A percentile compares a stretch with the other conserved stretches of the same genome.
Conservation (phyloP, 2,888 invertebrate species). For the Clitarchus hookeri region DNA sequence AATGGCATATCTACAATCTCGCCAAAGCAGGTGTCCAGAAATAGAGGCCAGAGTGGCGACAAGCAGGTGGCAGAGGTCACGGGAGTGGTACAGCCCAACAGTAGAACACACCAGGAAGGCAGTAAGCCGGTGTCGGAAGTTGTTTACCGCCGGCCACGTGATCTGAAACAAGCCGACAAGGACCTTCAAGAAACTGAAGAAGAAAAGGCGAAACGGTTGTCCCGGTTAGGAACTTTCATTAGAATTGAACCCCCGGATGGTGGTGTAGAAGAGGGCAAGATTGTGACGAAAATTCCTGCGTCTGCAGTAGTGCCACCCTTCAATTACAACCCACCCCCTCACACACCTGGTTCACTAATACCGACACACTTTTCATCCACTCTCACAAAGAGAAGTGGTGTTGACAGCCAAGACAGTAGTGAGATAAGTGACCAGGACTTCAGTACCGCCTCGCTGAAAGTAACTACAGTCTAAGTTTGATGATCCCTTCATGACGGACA, state of each 20-base stretch:
- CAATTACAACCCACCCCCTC: constrained; percentile 54
- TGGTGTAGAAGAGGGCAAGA: constrained; percentile 40
- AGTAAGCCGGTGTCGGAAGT: constrained; percentile 24
- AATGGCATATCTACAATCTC: constrained; percentile 30
- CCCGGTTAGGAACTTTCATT: constrained; percentile 59
- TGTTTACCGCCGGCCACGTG: constrained; percentile 29
- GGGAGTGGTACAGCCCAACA: constrained; percentile 26
- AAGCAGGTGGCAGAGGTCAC: constrained; percentile 27
- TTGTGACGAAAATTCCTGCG: constrained; percentile 45
- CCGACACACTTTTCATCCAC: constrained; percentile 35
- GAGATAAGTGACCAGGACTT: constrained; percentile 28
- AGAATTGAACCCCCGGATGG: constrained; percentile 52
- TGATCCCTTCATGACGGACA: background rate
- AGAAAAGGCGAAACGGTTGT: constrained; percentile 52
- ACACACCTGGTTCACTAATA: constrained; percentile 31
- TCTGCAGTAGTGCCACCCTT: constrained; percentile 58
- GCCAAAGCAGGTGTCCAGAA: constrained; percentile 6
- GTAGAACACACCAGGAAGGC: background rate
- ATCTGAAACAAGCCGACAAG: constrained; percentile 27
- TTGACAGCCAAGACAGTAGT: constrained; percentile 22
- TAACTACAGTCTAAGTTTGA: constrained; percentile 32
- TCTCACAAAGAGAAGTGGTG: constrained; percentile 19
- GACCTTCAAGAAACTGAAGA: constrained; percentile 49
- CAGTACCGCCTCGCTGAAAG: constrained; percentile 34
- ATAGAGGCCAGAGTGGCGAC: background rate